Conservation (phyloP, 2,888 invertebrate species). For the Drosophila antonietae region DNA sequence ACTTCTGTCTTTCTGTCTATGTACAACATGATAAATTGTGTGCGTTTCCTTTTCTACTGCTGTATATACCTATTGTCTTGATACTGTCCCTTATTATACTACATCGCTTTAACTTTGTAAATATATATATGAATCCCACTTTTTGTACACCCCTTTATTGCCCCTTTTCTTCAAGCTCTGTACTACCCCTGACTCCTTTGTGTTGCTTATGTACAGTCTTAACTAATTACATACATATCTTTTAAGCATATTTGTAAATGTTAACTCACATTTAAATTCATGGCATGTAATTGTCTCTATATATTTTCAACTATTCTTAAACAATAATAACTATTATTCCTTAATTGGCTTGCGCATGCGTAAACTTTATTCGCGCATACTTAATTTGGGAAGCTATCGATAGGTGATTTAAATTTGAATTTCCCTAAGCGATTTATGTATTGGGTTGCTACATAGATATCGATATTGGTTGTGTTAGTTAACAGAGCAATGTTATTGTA, state of each 20-base stretch:
- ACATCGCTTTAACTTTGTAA: constrained; percentile 50
- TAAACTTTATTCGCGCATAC: constrained; percentile 13
- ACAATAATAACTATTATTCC: constrained; percentile 8
- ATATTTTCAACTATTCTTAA: constrained; percentile 18
- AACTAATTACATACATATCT: constrained; percentile 28
- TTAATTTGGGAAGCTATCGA: not conserved
- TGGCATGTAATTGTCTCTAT: constrained; percentile 53
- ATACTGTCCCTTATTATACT: constrained; percentile 33
- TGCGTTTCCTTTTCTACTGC: constrained; percentile 52
- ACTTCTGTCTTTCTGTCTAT: constrained; percentile 60
- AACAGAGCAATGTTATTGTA: constrained; percentile 16
- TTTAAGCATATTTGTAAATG: constrained; percentile 36
- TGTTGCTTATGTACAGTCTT: constrained; percentile 40
- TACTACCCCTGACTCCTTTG: constrained; percentile 27
- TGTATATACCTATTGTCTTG: constrained; percentile 70
- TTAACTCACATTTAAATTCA: constrained; percentile 40
- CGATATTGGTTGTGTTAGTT: constrained; percentile 37
- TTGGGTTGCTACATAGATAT: not conserved
- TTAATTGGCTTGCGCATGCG: constrained; percentile 41
- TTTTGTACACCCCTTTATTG: constrained; percentile 32
- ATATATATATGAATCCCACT: constrained; percentile 43
- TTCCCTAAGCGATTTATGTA: not conserved
- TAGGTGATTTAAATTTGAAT: not conserved
- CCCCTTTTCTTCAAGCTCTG: constrained; percentile 24
- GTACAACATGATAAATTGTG: constrained; percentile 46